These are phyloP conservation scores for Valencia hispanica DNA, from an alignment of 2,797 vertebrate species.

Conservation along the genomic window DNA sequence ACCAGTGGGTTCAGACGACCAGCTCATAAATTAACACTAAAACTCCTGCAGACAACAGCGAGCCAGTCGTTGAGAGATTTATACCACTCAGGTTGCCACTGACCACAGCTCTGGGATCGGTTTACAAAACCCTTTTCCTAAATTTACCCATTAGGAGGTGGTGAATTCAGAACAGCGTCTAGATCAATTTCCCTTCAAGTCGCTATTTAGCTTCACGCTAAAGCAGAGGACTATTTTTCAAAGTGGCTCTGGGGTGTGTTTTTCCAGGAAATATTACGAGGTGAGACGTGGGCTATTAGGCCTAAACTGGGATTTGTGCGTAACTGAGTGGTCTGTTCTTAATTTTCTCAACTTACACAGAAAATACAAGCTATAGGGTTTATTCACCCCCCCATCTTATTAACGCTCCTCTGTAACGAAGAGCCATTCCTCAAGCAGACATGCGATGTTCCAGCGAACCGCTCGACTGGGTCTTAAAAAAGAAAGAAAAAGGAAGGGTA, in stretches of 20 bases:
- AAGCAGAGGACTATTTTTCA: constrained; percentile 65
- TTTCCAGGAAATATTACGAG: constrained; percentile 71
- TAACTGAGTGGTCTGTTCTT: constrained; percentile 57
- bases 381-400: constrained; percentile 59
- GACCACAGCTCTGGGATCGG: constrained; percentile 70
- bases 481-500: not conserved
- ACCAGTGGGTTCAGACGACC: constrained; percentile 79
- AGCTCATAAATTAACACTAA: constrained; percentile 82
- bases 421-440: constrained; percentile 63
- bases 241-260: constrained; percentile 65
- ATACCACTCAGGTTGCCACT: constrained; percentile 74
- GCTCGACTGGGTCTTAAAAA: constrained; percentile 68
- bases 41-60: constrained; percentile 78
- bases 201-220: constrained; percentile 58
- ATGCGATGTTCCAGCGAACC: constrained; percentile 75
- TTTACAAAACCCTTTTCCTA: constrained; percentile 75
- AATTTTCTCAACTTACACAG: constrained; percentile 53
- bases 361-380: constrained; percentile 55
- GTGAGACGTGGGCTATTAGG: constrained; percentile 68
- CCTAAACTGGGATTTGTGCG: constrained; percentile 59
- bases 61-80: constrained; percentile 77
- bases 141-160: constrained; percentile 75
- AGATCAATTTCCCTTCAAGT: constrained; percentile 67
- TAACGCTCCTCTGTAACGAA: constrained; percentile 59
- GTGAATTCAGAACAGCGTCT: constrained; percentile 51